phyloP scores from a whole-genome alignment of 2,888 invertebrate species.

The Cantharis rufa region DNA sequence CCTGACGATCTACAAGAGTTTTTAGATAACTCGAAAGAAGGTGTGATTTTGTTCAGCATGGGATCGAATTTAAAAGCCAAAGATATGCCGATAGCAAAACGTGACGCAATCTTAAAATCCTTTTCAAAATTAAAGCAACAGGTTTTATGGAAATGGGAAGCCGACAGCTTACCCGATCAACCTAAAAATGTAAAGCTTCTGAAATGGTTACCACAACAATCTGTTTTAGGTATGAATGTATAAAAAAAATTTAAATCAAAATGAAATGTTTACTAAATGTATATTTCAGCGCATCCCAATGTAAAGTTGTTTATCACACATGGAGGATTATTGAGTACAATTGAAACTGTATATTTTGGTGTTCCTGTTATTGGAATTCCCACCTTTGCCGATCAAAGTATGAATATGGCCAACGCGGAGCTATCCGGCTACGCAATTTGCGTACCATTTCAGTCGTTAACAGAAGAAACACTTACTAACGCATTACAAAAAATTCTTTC shows the following conservation, averaged over 20 bases:
- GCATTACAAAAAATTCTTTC: conserved; percentile 42
- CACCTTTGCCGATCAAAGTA: conserved; percentile 58
- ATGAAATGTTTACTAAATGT: background rate
- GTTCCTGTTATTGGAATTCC: conserved; percentile 59
- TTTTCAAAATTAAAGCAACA: conserved; percentile 62
- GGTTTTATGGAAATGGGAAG: conserved; percentile 61
- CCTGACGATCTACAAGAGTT: conserved; percentile 58
- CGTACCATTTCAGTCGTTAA: conserved; percentile 49
- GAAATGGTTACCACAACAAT: conserved; percentile 57
- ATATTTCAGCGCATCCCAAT: conserved; percentile 54
- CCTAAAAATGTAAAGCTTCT: conserved; percentile 52
- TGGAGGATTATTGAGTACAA: conserved; percentile 57
- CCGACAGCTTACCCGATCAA: conserved; percentile 46
- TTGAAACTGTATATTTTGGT: conserved; percentile 57
- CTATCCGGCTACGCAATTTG: conserved; percentile 52
- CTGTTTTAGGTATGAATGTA: conserved; percentile 29
- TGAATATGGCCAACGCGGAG: conserved; percentile 56
- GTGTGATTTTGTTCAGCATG: conserved; percentile 64
- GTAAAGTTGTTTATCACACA: conserved; percentile 57
- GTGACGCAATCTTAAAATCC: conserved; percentile 60
- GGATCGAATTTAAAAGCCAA: conserved; percentile 63
- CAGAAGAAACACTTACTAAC: conserved; percentile 42
- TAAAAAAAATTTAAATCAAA: background rate
- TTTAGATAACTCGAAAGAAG: conserved; percentile 59
- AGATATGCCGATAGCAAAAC: conserved; percentile 59